Percentiles rank a stretch among this genome's conserved stretches.
Evolutionary conservation across 2,113 vertebrate genomes (phyloP).

Genomic region (Mormyrus lacerda): DNA sequence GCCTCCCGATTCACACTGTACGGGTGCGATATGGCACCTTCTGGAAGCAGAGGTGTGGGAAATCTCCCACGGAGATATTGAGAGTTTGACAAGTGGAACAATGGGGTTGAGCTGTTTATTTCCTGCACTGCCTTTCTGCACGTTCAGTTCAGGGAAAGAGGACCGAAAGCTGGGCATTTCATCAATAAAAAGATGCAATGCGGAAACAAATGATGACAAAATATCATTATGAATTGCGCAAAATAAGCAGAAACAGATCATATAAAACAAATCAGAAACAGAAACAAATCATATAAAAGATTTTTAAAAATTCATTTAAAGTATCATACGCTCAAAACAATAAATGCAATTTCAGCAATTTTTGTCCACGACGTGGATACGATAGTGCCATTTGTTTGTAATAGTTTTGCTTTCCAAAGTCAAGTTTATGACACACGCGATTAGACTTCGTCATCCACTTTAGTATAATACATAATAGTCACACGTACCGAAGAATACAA

Average conservation of each 20-base stretch:
- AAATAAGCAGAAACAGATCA: neutral
- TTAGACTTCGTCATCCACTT: neutral
- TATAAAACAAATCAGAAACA: too few relatives aligned
- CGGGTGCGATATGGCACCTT: neutral
- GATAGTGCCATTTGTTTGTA: neutral
- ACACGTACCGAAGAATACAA: neutral
- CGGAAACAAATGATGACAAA: neutral
- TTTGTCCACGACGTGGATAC: neutral
- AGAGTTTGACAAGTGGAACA: neutral
- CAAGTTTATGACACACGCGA: neutral
- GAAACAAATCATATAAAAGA: neutral
- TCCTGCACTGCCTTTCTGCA: neutral
- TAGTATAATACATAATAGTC: neutral
- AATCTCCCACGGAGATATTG: neutral
- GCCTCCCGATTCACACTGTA: neutral
- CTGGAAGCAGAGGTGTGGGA: conserved; percentile 3
- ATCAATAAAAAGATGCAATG: neutral
- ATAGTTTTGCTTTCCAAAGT: neutral
- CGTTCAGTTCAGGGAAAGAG: neutral
- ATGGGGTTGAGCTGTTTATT: conserved; percentile 4
- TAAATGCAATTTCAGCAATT: neutral
- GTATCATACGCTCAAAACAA: neutral
- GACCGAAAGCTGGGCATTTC: neutral
- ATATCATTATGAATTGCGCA: neutral
- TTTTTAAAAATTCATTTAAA: neutral